Conservation (phyloP, 2,797 vertebrate genomes). For the Mallotus villosus region DNA sequence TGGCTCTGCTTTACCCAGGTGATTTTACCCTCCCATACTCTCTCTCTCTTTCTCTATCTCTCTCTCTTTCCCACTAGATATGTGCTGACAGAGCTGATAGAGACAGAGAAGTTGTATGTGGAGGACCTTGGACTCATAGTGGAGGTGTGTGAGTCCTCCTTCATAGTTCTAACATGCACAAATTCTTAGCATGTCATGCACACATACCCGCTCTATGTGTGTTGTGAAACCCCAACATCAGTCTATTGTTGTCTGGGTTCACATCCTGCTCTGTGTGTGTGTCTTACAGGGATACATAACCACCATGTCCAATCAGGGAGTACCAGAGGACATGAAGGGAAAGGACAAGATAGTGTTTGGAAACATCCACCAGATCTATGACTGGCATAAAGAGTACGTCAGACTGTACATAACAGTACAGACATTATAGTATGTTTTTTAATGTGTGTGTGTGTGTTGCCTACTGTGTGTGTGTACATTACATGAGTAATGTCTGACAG, state of each 20-base stretch:
- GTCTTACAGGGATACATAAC: slow-evolving; percentile 88
- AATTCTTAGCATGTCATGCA: too few relatives aligned
- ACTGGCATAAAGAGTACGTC: slow-evolving; percentile 97
- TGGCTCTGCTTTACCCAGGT: neutral
- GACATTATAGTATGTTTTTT: neutral
- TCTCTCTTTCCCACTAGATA: slow-evolving; percentile 70
- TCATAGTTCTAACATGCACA: neutral
- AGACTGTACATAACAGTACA: neutral
- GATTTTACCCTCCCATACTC: neutral
- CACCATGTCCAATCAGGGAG: slow-evolving; percentile 89
- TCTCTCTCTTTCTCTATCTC: neutral
- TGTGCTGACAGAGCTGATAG: slow-evolving; percentile 86
- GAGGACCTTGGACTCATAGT: slow-evolving; percentile 89
- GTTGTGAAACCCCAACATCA: too few relatives aligned
- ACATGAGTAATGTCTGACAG: slow-evolving; percentile 2
- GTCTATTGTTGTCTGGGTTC: too few relatives aligned
- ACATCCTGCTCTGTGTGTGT: slow-evolving; percentile 5
- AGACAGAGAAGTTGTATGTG: slow-evolving; percentile 89
- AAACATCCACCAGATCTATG: slow-evolving; percentile 97
- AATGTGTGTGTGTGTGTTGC: slow-evolving; percentile 1
- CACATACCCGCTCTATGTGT: neutral
- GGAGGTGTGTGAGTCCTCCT: slow-evolving; percentile 69
- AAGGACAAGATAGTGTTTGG: slow-evolving; percentile 98
- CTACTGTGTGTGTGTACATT: too few relatives aligned
- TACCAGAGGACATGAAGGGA: slow-evolving; percentile 93